Percentiles rank a stretch among this genome's conserved stretches.
Conservation (phyloP, 1,140 invertebrate genomes). For the Diprion similis region DNA sequence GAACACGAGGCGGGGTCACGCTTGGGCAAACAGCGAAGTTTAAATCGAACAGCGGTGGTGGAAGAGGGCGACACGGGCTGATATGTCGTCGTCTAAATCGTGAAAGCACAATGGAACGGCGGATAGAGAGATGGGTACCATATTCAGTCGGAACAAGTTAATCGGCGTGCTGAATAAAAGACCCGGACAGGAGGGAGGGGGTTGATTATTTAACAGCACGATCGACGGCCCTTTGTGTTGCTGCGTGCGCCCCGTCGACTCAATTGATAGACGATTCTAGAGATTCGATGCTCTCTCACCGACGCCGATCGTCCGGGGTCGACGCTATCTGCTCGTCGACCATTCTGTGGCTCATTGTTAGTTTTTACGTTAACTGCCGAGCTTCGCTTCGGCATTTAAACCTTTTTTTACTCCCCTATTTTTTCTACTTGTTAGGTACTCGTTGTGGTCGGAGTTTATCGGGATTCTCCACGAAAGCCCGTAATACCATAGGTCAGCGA, state of each 20-base stretch:
- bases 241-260: slow-evolving; percentile 3
- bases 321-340: not conserved
- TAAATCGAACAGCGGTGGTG: not conserved
- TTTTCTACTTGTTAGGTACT: too few relatives aligned
- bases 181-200: not conserved
- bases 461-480: too few relatives aligned
- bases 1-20: not conserved
- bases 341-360: not conserved
- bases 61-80: not conserved
- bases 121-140: slow-evolving; percentile 7
- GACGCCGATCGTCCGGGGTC: not conserved
- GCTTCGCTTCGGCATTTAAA: not conserved
- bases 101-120: slow-evolving; percentile 1
- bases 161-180: slow-evolving; percentile 2
- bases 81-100: slow-evolving; percentile 1
- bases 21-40: not conserved
- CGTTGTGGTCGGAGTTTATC: too few relatives aligned
- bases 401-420: too few relatives aligned
- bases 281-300: not conserved
- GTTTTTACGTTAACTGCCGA: not conserved
- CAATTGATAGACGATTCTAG: not conserved
- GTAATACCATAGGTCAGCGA: too few relatives aligned
- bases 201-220: slow-evolving; percentile 5
- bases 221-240: slow-evolving; percentile 4
- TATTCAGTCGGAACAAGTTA: slow-evolving; percentile 7